phyloP scores from a whole-genome alignment of 2,797 vertebrate species.

The Lindbergichthys nudifrons region DNA sequence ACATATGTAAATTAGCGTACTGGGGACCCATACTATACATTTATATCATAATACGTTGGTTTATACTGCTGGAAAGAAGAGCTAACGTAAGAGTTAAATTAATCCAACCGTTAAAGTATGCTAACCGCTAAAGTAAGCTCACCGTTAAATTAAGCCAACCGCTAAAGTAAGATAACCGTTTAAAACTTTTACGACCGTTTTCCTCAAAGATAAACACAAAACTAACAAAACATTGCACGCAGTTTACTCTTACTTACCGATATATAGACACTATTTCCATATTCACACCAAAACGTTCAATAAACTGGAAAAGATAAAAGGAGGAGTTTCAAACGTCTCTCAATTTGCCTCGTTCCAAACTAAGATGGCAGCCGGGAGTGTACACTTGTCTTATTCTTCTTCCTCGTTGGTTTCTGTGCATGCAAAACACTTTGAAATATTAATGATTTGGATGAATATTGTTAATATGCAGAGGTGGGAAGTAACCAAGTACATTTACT shows the following conservation, averaged over 20 bases:
- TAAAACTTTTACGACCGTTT: not conserved
- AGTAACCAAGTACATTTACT: too few species aligned
- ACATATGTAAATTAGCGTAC: too few species aligned
- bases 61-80: too few species aligned
- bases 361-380: not conserved
- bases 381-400: not conserved
- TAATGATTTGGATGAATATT: too few species aligned
- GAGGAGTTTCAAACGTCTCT: not conserved
- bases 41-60: too few species aligned
- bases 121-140: too few species aligned
- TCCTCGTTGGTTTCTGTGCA: rapidly evolving
- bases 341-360: not conserved
- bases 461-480: too few species aligned
- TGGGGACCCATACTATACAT: too few species aligned
- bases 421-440: too few species aligned
- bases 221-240: not conserved
- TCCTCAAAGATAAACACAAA: not conserved
- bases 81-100: not conserved
- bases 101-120: too few species aligned
- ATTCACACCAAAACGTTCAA: rapidly evolving
- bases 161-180: not conserved
- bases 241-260: too few species aligned
- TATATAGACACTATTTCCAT: not conserved
- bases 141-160: not conserved
- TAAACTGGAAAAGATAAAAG: not conserved